Base-by-base conservation (phyloP, 2,888 invertebrate species). In the Brachypterus glaber region DNA sequence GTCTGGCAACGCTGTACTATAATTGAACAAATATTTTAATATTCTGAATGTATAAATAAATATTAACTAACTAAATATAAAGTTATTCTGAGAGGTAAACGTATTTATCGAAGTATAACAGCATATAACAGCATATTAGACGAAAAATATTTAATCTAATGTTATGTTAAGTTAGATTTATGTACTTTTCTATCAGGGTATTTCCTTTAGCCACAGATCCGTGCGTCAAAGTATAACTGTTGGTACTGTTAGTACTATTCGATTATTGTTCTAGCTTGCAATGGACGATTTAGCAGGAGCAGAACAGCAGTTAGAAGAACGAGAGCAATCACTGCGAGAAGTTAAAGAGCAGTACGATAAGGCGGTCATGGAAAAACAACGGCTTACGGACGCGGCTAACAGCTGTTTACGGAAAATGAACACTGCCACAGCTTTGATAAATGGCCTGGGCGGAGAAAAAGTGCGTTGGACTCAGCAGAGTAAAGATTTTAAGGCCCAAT, bases 331-430 rank as follows among this genome's bases (percentile, higher is more conserved):
- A 2, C 63, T 96, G 34, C 79, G 85, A 53, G 79, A 81, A 52
- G 95, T 95, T 0, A 92, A 93, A 65, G 83, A 86, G 41, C 86
- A 89, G 61, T 96, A 95, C 62, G 92, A 95, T 62, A 77, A 83
- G 18, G 96, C 96, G 0, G 90, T 95, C 31, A 77, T 82, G 35
- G 93, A 95, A 58, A 96, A 95, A 58, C 86, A 92, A 66, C 74
- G 87, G 43, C 64, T 95, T 12, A 88, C 86, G 1, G 92, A 93
- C 55, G 95, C 93, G 33, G 93, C 95, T 1, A 91, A 92, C 59
- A 77, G 82, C 0, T 96, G 96, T 55, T 67, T 93, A 27, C 74
- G 91, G 17, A 96, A 96, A 71, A 96, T 96, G 96, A 90, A 85
- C 30, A 91, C 93, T 0, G 96, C 96, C 0, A 92, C 92, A 3